Evolutionary conservation across 2,797 vertebrate genomes (phyloP).

Genomic region (Sebastes elongatus): DNA sequence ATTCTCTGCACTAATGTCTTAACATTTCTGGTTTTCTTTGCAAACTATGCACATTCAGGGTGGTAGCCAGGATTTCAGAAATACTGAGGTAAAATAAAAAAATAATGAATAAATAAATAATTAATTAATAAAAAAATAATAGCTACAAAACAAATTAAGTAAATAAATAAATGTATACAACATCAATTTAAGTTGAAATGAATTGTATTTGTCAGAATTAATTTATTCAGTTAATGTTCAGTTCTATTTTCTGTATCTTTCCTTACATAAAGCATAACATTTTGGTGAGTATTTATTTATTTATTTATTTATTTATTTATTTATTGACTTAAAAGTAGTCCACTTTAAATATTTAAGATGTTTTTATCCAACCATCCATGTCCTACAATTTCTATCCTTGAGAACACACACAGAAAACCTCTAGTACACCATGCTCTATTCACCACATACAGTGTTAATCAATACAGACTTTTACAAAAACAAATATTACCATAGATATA

Average conservation of each 20-base stretch:
- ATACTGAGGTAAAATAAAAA: neutral
- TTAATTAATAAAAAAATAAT: neutral
- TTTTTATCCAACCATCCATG: no score
- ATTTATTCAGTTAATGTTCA: neutral
- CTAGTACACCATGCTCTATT: neutral
- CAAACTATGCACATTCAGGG: neutral
- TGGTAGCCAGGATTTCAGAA: neutral
- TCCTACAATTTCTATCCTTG: neutral
- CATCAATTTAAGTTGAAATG: neutral
- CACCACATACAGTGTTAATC: neutral
- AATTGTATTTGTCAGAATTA: neutral
- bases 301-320: no score
- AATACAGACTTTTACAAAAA: neutral
- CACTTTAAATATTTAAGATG: neutral
- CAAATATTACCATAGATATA: neutral
- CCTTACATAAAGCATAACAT: neutral
- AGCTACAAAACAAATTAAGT: neutral
- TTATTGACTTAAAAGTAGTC: neutral
- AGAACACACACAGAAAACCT: neutral
- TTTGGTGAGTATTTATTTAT: no score
- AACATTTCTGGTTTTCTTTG: neutral
- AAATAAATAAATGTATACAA: neutral
- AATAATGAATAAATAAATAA: neutral
- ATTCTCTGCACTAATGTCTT: neutral
- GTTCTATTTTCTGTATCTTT: neutral